phyloP scores from a whole-genome alignment of 2,888 invertebrate genomes.

The Hipparchia sbordonii region DNA sequence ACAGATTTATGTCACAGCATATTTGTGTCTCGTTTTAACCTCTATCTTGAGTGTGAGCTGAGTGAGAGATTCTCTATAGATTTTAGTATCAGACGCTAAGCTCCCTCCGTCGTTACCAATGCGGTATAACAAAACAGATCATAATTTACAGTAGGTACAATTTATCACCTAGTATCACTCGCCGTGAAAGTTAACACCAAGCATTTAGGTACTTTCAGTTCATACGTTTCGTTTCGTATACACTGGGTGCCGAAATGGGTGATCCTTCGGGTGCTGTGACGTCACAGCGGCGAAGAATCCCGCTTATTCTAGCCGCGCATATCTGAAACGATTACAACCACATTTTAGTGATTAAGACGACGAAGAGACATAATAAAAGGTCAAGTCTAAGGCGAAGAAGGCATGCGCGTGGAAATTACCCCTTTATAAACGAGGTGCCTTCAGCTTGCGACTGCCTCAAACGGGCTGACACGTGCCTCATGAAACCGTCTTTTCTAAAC shows the following conservation, averaged over 20 bases:
- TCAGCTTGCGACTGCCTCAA: too few relatives aligned
- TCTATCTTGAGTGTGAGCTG: too few relatives aligned
- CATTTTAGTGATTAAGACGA: too few relatives aligned
- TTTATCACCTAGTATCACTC: constrained; percentile 52
- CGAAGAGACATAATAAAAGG: too few relatives aligned
- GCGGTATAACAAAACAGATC: constrained; percentile 38
- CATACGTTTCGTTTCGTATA: constrained; percentile 24
- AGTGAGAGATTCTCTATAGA: too few relatives aligned
- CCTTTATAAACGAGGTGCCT: too few relatives aligned
- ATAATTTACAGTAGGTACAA: constrained; percentile 34
- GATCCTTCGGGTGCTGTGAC: constrained; percentile 39
- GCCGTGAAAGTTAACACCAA: constrained; percentile 42
- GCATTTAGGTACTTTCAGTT: constrained; percentile 42
- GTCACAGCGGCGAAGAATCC: constrained; percentile 48
- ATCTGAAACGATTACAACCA: constrained; percentile 52
- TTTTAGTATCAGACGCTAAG: not conserved
- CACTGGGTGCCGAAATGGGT: constrained; percentile 24
- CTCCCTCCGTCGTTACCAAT: not conserved
- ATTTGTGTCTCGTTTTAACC: too few relatives aligned
- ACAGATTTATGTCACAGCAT: too few relatives aligned
- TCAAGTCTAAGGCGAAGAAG: too few relatives aligned
- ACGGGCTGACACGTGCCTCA: too few relatives aligned
- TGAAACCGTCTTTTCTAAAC: too few relatives aligned
- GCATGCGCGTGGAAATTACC: too few relatives aligned
- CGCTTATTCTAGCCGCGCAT: constrained; percentile 73